Base-by-base conservation (phyloP, 1,140 invertebrate genomes). In the Teleogryllus occipitalis region DNA sequence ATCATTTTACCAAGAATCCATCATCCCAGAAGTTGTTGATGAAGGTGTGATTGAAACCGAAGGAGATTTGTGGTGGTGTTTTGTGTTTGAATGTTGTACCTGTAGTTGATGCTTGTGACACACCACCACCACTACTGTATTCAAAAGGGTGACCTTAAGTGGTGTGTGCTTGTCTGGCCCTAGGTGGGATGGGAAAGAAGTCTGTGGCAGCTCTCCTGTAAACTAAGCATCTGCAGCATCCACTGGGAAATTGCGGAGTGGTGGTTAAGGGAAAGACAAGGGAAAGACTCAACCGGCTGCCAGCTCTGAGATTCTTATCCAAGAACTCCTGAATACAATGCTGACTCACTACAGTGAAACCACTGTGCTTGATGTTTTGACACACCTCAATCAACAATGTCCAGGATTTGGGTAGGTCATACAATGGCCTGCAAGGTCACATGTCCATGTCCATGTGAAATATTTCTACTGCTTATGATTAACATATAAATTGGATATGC, bases 311-410 rank as follows among this genome's bases (percentile, higher is more conserved):
- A 65, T 10, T 14, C 10, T 18, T 65, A 65, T 18, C 54, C 54
- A 65, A 65, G 54, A 65, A 14, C 54, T 65, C 18, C 54, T 10
- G 54, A 65, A 65, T 65, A 65, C 54, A 65, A 65, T 65, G 54
- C 54, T 65, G 54, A 65, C 54, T 65, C 54, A 65, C 54, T 65
- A 65, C 54, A 65, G 54, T 65, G 54, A 65, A 65, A 18, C 54
- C 54, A 65, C 54, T 65, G 54, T 65, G 54, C 54, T 65, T 18
- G 54, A 65, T 65, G 54, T 65, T 65, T 65, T 65, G 54, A 65
- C 54, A 65, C 54, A 65, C 54, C 54, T 65, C 54, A 65, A 65
- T 65, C 54, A 65, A 65, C 54, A 65, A 65, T 65, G 54, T 65
- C 54, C 54, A 65, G 54, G 54, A 65, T 65, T 65, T 65, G 54